These are phyloP conservation scores for Trachymyrmex cornetzi DNA, from an alignment of 1,140 invertebrate species.

Conservation along the genomic window DNA sequence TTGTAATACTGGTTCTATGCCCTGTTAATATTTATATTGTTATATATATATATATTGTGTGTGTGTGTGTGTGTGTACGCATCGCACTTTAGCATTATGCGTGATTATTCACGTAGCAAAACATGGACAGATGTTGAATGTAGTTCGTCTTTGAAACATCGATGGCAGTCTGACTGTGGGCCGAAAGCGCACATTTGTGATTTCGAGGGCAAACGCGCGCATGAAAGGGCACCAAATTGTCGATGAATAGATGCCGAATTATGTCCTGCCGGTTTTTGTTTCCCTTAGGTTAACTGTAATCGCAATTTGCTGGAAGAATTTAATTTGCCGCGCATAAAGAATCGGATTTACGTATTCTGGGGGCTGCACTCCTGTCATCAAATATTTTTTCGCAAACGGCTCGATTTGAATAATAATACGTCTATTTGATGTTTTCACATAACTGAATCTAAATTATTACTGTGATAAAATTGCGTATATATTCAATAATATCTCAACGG, in stretches of 20 bases:
- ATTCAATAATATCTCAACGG: not conserved
- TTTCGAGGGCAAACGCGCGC: constrained; percentile 71
- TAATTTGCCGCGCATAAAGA: constrained; percentile 47
- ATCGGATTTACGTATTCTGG: not conserved
- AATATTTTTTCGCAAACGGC: not conserved
- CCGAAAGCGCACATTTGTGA: constrained; percentile 81
- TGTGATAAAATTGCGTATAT: not conserved
- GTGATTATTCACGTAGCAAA: constrained; percentile 77
- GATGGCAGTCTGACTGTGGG: constrained; percentile 74
- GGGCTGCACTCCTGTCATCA: not conserved
- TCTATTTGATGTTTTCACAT: not conserved
- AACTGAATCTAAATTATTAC: not conserved
- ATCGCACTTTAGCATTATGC: constrained; percentile 76
- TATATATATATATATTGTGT: too few relatives aligned
- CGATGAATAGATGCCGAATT: constrained; percentile 81
- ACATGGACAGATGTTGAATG: constrained; percentile 82
- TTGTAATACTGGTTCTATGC: too few relatives aligned
- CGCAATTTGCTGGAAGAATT: constrained; percentile 45
- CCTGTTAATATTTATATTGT: too few relatives aligned
- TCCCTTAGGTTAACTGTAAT: constrained; percentile 31
- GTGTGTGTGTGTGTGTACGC: constrained; percentile 67
- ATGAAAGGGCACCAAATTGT: constrained; percentile 80
- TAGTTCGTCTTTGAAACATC: constrained; percentile 78
- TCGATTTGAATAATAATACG: not conserved
- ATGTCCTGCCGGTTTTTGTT: constrained; percentile 70